Conservation (phyloP, 2,797 vertebrate species). For the Galago senegalensis region DNA sequence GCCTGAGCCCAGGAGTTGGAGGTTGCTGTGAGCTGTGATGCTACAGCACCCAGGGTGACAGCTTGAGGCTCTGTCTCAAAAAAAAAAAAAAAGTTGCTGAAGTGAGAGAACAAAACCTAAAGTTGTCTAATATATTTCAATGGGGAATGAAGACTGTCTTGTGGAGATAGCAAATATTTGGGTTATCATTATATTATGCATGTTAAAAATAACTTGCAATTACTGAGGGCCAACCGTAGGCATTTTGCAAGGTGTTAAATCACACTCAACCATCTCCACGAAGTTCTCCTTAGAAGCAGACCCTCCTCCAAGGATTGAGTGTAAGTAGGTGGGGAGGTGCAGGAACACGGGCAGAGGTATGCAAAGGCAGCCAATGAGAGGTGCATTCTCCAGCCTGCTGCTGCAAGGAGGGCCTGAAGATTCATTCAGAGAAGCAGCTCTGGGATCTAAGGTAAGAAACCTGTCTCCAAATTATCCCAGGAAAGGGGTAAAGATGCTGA, state of each 20-base stretch:
- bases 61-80: too few species aligned
- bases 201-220: neutral
- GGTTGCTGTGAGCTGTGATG: too few species aligned
- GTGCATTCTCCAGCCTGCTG: neutral
- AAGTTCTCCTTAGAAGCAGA: neutral
- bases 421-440: neutral
- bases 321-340: neutral
- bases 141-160: neutral
- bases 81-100: neutral
- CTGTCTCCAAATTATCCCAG: neutral
- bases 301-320: neutral
- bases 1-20: too few species aligned
- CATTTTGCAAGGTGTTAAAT: neutral
- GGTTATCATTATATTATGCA: neutral
- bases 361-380: neutral
- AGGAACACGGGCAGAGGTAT: neutral
- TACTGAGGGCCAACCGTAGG: neutral
- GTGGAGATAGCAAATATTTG: neutral
- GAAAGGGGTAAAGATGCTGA: neutral
- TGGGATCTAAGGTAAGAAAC: slow-evolving; percentile 2
- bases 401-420: neutral
- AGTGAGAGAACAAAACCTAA: neutral
- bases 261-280: neutral
- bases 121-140: neutral
- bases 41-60: too few species aligned